These are phyloP conservation scores for Phalacrocorax brasilianus DNA, from an alignment of 2,113 vertebrate genomes.

Conservation along the genomic window DNA sequence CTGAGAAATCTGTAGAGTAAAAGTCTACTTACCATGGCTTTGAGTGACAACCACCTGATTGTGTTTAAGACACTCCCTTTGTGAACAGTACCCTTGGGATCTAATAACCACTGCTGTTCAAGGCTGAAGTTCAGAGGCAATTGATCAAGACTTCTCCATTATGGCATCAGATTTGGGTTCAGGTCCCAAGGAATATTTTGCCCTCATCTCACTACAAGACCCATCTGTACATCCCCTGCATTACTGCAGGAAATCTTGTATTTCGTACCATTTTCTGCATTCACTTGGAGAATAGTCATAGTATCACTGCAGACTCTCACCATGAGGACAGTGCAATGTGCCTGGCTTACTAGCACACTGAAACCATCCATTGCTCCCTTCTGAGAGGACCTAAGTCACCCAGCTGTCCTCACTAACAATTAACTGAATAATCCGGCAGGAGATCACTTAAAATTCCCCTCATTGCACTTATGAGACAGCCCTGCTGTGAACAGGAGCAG, in stretches of 20 bases:
- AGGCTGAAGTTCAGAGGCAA: neutral
- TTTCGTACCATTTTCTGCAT: neutral
- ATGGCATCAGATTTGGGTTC: neutral
- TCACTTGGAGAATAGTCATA: neutral
- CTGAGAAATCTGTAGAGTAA: neutral
- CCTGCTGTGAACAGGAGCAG: conserved; percentile 29
- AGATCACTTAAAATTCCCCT: conserved; percentile 23
- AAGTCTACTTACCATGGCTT: neutral
- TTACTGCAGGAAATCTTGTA: neutral
- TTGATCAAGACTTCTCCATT: neutral
- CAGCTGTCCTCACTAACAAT: conserved; percentile 24
- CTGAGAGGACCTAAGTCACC: neutral
- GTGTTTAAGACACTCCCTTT: neutral
- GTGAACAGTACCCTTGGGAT: neutral
- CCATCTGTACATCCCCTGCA: neutral
- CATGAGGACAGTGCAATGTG: neutral
- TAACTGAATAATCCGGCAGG: neutral
- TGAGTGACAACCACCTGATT: neutral
- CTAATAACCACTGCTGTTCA: neutral
- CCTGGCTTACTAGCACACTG: neutral
- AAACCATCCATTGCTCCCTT: neutral
- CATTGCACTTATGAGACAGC: neutral
- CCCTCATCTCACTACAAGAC: neutral
- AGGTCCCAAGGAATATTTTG: neutral
- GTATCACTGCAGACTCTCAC: neutral